A percentile compares a stretch with the other conserved stretches of the same genome.
These are phyloP conservation scores for Drosophila barbarae DNA, from an alignment of 2,888 invertebrate species.

Conservation along the genomic window DNA sequence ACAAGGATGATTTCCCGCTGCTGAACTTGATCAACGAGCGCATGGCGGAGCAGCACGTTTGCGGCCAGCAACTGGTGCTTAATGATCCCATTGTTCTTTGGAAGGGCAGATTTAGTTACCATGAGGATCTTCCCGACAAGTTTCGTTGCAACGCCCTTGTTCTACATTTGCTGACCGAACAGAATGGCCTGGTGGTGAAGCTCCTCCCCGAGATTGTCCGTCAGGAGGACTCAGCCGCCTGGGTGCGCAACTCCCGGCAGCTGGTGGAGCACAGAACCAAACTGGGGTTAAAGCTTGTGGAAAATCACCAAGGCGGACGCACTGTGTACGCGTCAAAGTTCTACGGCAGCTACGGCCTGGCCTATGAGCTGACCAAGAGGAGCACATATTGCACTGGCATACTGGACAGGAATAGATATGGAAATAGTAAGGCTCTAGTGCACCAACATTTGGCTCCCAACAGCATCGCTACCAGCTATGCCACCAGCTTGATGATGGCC, in stretches of 20 bases:
- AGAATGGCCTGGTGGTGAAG: slow-evolving; percentile 55
- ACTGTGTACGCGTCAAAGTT: slow-evolving; percentile 63
- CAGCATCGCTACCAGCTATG: slow-evolving; percentile 57
- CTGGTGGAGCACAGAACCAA: slow-evolving; percentile 52
- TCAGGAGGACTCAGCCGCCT: slow-evolving; percentile 23
- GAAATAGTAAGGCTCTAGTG: slow-evolving; percentile 64
- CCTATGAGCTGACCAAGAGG: slow-evolving; percentile 49
- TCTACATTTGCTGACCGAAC: slow-evolving; percentile 61
- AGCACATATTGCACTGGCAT: slow-evolving; percentile 65
- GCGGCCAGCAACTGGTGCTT: slow-evolving; percentile 62
- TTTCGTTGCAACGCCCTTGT: slow-evolving; percentile 57
- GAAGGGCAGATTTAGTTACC: slow-evolving; percentile 56
- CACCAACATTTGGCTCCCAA: slow-evolving; percentile 49
- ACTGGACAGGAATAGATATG: slow-evolving; percentile 64
- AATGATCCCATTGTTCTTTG: slow-evolving; percentile 63
- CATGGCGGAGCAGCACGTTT: slow-evolving; percentile 56
- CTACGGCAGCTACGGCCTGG: slow-evolving; percentile 66
- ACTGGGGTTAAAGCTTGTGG: slow-evolving; percentile 50
- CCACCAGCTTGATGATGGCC: slow-evolving; percentile 64
- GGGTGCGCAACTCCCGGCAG: slow-evolving; percentile 54
- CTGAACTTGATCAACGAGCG: slow-evolving; percentile 51
- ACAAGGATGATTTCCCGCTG: slow-evolving; percentile 13
- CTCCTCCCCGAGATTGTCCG: slow-evolving; percentile 52
- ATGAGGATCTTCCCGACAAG: slow-evolving; percentile 48
- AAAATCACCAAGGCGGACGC: slow-evolving; percentile 53